Evolutionary conservation across 2,113 vertebrate species (phyloP).

Genomic region (Pristiophorus japonicus): DNA sequence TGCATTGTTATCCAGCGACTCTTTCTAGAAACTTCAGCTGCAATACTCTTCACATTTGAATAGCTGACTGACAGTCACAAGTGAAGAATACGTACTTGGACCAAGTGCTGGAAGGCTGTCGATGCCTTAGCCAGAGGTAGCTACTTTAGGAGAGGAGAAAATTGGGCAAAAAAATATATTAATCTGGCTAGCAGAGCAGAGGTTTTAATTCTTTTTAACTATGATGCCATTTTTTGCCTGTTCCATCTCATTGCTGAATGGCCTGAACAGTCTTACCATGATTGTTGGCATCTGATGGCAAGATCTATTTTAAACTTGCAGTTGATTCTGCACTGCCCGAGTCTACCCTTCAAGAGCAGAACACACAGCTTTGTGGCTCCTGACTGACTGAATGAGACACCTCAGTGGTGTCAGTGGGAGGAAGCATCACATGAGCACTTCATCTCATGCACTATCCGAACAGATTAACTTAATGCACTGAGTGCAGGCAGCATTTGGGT

Average conservation of each 20-base stretch:
- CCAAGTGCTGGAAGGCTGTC: background rate
- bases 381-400: background rate
- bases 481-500: background rate
- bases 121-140: background rate
- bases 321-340: background rate
- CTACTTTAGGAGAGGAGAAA: background rate
- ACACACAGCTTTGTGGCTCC: background rate
- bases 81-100: background rate
- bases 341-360: background rate
- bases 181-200: background rate
- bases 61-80: background rate
- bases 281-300: background rate
- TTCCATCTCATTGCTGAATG: background rate
- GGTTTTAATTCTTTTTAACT: background rate
- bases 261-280: background rate
- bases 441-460: background rate
- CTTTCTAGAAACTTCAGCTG: background rate
- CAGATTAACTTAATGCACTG: slow-evolving; percentile 25
- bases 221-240: background rate
- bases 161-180: background rate
- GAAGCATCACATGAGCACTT: background rate
- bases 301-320: background rate
- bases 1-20: background rate
- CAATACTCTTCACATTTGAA: background rate
- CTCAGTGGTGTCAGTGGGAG: background rate